phyloP scores from a whole-genome alignment of 2,113 vertebrate species.

The Dicentrarchus labrax region DNA sequence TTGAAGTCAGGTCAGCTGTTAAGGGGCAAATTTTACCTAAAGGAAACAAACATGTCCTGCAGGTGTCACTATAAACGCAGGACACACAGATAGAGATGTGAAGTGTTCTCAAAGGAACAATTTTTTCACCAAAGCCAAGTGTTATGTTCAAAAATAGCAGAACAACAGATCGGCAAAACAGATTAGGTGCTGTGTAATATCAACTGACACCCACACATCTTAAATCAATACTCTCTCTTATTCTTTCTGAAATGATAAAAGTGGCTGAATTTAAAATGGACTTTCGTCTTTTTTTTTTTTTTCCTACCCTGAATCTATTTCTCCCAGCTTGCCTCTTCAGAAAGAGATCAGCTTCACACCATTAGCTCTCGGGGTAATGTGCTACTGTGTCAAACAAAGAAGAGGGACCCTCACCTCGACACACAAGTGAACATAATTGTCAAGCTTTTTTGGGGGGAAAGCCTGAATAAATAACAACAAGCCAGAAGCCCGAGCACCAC shows the following conservation, averaged over 20 bases:
- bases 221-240: background rate
- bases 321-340: slow-evolving; percentile 15
- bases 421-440: background rate
- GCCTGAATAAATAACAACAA: slow-evolving; percentile 65
- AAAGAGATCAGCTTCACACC: slow-evolving; percentile 31
- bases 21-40: slow-evolving; percentile 8
- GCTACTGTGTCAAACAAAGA: slow-evolving; percentile 34
- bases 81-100: background rate
- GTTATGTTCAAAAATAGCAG: slow-evolving; percentile 17
- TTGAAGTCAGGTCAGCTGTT: slow-evolving; percentile 6
- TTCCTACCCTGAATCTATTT: background rate
- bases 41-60: slow-evolving; percentile 8
- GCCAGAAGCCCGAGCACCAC: background rate
- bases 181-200: background rate
- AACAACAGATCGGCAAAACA: slow-evolving; percentile 3
- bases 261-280: slow-evolving; percentile 22
- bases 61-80: background rate
- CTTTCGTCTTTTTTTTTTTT: background rate
- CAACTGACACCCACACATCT: background rate
- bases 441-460: slow-evolving; percentile 27
- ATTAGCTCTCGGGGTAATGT: slow-evolving; percentile 25
- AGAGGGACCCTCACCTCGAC: slow-evolving; percentile 4
- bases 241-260: slow-evolving; percentile 16
- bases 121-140: background rate
- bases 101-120: slow-evolving; percentile 13